These are phyloP conservation scores for Agrypnus murinus DNA, from an alignment of 2,888 invertebrate species.

Conservation along the genomic window DNA sequence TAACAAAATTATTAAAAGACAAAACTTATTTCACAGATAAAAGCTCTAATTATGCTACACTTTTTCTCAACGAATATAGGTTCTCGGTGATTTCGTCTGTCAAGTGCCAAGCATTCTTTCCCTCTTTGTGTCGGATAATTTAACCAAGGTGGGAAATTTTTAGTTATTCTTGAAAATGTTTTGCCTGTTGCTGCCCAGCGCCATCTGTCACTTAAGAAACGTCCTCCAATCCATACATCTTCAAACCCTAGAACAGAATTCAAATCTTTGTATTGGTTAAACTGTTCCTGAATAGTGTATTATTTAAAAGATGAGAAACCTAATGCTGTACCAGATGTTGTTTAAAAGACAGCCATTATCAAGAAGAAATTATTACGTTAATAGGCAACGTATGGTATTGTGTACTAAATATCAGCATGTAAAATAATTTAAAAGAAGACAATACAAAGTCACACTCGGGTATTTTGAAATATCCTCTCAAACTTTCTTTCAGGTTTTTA, in stretches of 20 bases:
- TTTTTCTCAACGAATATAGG: slow-evolving; percentile 74
- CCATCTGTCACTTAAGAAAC: slow-evolving; percentile 13
- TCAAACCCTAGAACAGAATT: slow-evolving; percentile 9
- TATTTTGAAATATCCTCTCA: no score
- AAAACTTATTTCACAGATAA: slow-evolving; percentile 73
- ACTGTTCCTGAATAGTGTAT: no score
- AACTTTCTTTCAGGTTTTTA: no score
- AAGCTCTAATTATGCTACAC: slow-evolving; percentile 71
- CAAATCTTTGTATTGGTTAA: background rate
- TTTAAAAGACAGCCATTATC: no score
- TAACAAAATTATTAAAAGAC: background rate
- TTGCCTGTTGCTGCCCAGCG: slow-evolving; percentile 3
- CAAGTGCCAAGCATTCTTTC: slow-evolving; percentile 73
- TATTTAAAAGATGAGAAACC: background rate
- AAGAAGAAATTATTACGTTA: no score
- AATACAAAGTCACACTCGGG: no score
- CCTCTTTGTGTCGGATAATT: slow-evolving; percentile 66
- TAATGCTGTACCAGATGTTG: no score
- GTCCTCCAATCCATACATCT: slow-evolving; percentile 24
- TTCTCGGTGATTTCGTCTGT: slow-evolving; percentile 71
- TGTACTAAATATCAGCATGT: no score
- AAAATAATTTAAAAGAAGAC: no score
- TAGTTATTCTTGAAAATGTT: background rate
- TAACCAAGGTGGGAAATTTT: slow-evolving; percentile 5
- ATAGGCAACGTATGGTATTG: no score